Conservation (phyloP, 1,140 invertebrate genomes). For the Sesamia nonagrioides region DNA sequence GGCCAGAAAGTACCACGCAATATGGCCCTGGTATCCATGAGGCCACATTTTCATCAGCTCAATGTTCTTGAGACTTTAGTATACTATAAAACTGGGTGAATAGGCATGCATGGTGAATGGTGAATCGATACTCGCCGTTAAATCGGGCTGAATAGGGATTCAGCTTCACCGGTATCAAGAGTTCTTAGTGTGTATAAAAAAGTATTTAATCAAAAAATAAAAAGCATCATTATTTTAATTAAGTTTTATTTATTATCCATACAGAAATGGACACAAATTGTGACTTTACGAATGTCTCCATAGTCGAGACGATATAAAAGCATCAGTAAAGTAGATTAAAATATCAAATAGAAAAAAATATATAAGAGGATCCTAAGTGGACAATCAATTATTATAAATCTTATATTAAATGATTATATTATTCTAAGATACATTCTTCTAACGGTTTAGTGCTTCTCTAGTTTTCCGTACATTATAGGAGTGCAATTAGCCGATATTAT, state of each 20-base stretch:
- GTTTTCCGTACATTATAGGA: constrained; percentile 41
- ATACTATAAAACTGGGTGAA: no score
- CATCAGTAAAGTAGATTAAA: constrained; percentile 79
- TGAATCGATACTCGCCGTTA: no score
- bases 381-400: constrained; percentile 77
- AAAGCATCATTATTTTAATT: constrained; percentile 68
- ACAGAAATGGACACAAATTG: constrained; percentile 82
- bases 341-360: constrained; percentile 83
- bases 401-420: constrained; percentile 77
- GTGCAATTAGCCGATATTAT: constrained; percentile 47
- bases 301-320: constrained; percentile 75
- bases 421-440: constrained; percentile 70
- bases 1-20: no score
- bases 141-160: no score
- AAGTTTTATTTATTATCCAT: constrained; percentile 84
- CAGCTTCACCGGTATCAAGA: no score
- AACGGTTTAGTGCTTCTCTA: constrained; percentile 52
- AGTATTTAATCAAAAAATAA: constrained; percentile 48
- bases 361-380: constrained; percentile 79
- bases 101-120: no score
- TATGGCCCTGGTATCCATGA: no score
- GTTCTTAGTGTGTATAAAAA: background rate
- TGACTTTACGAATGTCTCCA: constrained; percentile 81
- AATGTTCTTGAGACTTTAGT: no score
- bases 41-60: no score